A percentile compares a stretch with the other conserved stretches of the same genome.
These are phyloP conservation scores for Anorthoa munda DNA, from an alignment of 2,888 invertebrate species.

Conservation along the genomic window DNA sequence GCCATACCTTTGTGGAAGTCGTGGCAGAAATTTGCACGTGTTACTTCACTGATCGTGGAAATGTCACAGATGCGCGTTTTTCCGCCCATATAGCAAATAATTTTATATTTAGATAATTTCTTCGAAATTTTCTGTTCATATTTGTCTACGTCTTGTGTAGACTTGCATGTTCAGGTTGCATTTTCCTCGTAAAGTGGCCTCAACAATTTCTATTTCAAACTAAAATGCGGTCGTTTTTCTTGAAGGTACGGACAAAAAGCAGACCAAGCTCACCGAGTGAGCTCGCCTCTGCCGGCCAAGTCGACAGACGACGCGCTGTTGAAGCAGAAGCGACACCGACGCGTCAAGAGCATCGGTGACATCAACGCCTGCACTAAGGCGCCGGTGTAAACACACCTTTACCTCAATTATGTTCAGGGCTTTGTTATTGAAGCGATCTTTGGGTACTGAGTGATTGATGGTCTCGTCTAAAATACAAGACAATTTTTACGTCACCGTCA, in stretches of 20 bases:
- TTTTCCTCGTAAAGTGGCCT: background rate
- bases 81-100: background rate
- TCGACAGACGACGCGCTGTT: slow-evolving; percentile 85
- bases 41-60: background rate
- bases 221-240: background rate
- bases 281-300: slow-evolving; percentile 87
- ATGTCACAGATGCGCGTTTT: background rate
- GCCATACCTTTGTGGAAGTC: too few relatives aligned
- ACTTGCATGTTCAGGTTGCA: background rate
- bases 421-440: slow-evolving; percentile 23
- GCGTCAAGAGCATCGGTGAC: slow-evolving; percentile 94
- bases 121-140: background rate
- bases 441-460: background rate
- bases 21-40: background rate
- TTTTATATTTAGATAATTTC: background rate
- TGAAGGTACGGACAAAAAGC: slow-evolving; percentile 85
- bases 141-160: background rate
- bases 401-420: slow-evolving; percentile 33
- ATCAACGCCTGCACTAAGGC: slow-evolving; percentile 92
- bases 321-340: slow-evolving; percentile 91
- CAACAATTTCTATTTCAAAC: background rate
- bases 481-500: background rate
- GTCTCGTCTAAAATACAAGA: background rate
- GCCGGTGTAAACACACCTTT: slow-evolving; percentile 76
- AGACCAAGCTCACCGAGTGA: slow-evolving; percentile 87